A percentile compares a stretch with the other conserved stretches of the same genome.
phyloP scores from a whole-genome alignment of 2,113 vertebrate genomes.

The Plecotus auritus region DNA sequence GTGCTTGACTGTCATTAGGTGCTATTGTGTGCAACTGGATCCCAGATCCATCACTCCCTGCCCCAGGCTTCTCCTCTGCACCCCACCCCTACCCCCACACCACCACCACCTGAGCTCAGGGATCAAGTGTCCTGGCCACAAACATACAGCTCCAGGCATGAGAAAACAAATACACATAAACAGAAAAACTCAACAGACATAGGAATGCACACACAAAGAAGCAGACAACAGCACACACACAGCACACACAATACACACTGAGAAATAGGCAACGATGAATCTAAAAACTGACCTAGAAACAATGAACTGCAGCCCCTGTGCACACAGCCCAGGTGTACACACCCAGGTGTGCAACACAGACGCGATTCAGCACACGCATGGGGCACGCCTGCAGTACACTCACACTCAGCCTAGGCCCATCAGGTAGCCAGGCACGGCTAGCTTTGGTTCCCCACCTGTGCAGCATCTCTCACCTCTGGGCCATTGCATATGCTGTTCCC shows the following conservation, averaged over 20 bases:
- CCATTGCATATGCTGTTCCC: neutral
- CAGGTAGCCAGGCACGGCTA: neutral
- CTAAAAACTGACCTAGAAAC: neutral
- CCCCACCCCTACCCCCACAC: no score
- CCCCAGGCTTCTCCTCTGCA: neutral
- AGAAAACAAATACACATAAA: neutral
- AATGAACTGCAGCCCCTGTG: neutral
- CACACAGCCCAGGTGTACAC: neutral
- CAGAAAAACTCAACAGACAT: neutral
- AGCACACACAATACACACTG: neutral
- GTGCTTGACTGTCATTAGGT: neutral
- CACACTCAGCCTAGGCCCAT: accelerated
- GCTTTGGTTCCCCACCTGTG: accelerated
- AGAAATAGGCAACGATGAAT: neutral
- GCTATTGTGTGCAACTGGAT: neutral
- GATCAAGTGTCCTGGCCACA: neutral
- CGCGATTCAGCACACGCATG: accelerated
- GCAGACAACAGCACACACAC: neutral
- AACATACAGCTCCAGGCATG: neutral
- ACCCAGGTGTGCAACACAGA: neutral
- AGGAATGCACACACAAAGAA: neutral
- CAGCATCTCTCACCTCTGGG: neutral
- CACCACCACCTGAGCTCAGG: neutral
- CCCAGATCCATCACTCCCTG: neutral
- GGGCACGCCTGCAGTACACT: no score